These are phyloP conservation scores for Cygnus olor DNA, from an alignment of 2,797 vertebrate species.

Conservation along the genomic window DNA sequence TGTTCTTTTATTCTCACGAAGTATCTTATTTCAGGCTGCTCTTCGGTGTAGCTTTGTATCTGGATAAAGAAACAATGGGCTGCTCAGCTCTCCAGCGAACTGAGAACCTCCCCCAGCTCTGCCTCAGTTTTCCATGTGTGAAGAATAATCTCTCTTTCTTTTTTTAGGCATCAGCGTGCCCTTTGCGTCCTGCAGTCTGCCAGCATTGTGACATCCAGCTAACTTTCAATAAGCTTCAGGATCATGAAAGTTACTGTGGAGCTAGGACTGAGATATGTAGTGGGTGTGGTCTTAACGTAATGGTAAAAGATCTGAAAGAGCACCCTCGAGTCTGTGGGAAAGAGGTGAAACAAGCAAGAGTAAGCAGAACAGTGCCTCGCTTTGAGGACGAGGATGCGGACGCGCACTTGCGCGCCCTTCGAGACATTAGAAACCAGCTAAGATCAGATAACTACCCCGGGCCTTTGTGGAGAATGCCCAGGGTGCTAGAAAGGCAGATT, in stretches of 20 bases:
- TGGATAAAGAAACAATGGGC: neutral
- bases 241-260: constrained; percentile 94
- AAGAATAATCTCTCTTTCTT: neutral
- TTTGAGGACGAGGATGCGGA: constrained; percentile 23
- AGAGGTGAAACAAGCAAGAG: constrained; percentile 77
- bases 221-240: constrained; percentile 84
- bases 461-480: constrained; percentile 62
- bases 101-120: neutral
- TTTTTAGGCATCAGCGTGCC: constrained; percentile 79
- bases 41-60: neutral
- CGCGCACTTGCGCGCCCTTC: constrained; percentile 77
- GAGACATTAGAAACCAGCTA: constrained; percentile 74
- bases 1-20: fast-evolving
- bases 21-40: neutral
- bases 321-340: constrained; percentile 87
- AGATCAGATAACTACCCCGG: constrained; percentile 75
- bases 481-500: constrained; percentile 71
- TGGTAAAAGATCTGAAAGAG: constrained; percentile 86
- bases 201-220: constrained; percentile 94
- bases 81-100: neutral
- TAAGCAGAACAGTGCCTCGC: constrained; percentile 30
- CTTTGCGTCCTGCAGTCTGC: constrained; percentile 87
- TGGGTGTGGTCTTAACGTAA: constrained; percentile 86
- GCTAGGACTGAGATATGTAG: constrained; percentile 91
- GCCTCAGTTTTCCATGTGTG: neutral